Percentiles rank a stretch among this genome's conserved stretches.
phyloP scores from a whole-genome alignment of 2,888 invertebrate species.

The Pandemis corylana region DNA sequence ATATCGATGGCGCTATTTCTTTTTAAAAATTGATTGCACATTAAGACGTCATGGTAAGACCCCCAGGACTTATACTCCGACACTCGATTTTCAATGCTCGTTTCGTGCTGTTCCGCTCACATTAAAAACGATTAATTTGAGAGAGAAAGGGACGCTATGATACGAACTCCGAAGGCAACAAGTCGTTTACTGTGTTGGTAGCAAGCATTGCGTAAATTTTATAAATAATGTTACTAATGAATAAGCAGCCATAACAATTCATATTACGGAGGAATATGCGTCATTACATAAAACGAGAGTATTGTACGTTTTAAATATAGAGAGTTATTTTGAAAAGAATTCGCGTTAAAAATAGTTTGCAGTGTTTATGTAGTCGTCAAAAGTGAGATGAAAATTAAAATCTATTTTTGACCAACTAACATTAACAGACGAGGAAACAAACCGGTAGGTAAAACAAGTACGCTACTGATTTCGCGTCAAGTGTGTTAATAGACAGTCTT shows the following conservation, averaged over 20 bases:
- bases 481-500: no score
- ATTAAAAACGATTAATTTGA: no score
- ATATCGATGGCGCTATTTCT: no score
- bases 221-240: not conserved
- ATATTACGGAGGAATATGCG: slow-evolving; percentile 19
- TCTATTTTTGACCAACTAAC: not conserved
- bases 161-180: no score
- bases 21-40: no score
- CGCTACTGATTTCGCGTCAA: no score
- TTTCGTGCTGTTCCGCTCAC: no score
- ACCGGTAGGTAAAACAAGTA: not conserved
- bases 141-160: no score
- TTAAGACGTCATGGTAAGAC: no score
- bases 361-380: slow-evolving; percentile 32
- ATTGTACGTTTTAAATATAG: slow-evolving; percentile 31
- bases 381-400: not conserved
- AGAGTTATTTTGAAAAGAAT: slow-evolving; percentile 38
- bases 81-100: no score
- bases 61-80: no score
- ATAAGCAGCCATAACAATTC: not conserved
- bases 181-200: no score
- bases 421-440: not conserved
- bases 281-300: slow-evolving; percentile 21
- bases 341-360: slow-evolving; percentile 25
- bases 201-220: not conserved